Base-by-base conservation (phyloP, 2,888 invertebrate genomes). In the Labia minor region DNA sequence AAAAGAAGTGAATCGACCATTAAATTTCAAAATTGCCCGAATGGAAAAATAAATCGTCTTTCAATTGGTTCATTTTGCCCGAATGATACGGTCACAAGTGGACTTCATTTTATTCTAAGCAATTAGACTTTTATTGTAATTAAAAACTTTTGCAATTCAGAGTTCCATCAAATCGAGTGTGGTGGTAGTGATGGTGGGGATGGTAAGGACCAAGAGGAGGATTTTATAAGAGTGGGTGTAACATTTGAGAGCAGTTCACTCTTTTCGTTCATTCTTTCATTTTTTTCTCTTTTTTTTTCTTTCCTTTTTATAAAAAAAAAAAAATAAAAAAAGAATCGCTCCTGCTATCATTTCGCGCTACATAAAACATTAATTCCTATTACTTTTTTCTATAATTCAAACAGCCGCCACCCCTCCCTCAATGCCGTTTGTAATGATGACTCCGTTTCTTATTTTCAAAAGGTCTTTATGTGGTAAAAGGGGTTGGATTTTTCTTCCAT, bases 31-130 rank as follows among this genome's bases (percentile, higher is more conserved):
- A 26, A 26, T 26, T 26, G 26, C 26, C 26, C 3, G 26, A 26
- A 26, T 26, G 26, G 26, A 26, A 26, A 26, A 26, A 26, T 26
- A 26, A 26, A 26, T 26, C 26, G 26, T 8, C 26, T 26, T 26
- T 26, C 26, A 26, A 26, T 26, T 26, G 26, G 26, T 26, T 26
- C 26, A 26, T 26, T 26, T 26, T 26, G 26, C 26, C 26, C 26
- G 8, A 26, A 26, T 26, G 26, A 26, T 26, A 49, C 49, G n/a
- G 49, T 49, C 14, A 49, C 16, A 49, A 49, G 49, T 49, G 49
- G 49, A 49, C 49, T 49, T 49, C 49, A 49, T 49, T 49, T 49
- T 49, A 49, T n/a, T 49, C 49, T 49, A 49, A 49, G 49, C 49
- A 49, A 49, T 49, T 49, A 49, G 49, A 49, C 49, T 49, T 49